phyloP scores from a whole-genome alignment of 2,888 invertebrate genomes.

The Teleogryllus oceanicus region DNA sequence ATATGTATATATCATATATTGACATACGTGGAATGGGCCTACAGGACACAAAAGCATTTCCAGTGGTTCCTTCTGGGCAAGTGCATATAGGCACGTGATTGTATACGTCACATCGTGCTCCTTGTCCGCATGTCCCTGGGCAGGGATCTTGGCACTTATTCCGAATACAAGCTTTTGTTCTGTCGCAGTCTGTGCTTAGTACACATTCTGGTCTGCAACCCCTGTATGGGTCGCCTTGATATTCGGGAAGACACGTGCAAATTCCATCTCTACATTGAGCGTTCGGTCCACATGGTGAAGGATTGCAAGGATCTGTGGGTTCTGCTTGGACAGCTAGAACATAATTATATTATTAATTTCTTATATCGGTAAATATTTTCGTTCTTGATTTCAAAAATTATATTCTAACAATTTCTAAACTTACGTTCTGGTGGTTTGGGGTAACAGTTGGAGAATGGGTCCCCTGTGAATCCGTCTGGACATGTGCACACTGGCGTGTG shows the following conservation, averaged over 20 bases:
- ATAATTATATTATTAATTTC: too few species aligned
- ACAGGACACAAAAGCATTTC: conserved; percentile 63
- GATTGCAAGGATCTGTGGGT: conserved; percentile 60
- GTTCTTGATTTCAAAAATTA: not conserved
- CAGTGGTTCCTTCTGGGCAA: conserved; percentile 64
- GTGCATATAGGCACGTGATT: conserved; percentile 75
- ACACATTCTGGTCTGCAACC: conserved; percentile 77
- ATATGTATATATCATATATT: not conserved
- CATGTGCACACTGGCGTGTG: conserved; percentile 72
- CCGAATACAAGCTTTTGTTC: conserved; percentile 65
- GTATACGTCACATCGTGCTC: conserved; percentile 69
- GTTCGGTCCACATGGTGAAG: conserved; percentile 50
- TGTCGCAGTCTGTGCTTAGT: conserved; percentile 66
- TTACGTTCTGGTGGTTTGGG: conserved; percentile 57
- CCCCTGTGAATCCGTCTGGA: conserved; percentile 65
- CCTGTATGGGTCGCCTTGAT: conserved; percentile 58
- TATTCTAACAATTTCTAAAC: conserved; percentile 33
- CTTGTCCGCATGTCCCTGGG: conserved; percentile 68
- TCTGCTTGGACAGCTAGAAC: conserved; percentile 20
- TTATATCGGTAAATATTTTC: too few species aligned
- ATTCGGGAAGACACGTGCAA: conserved; percentile 52
- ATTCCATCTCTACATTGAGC: conserved; percentile 58
- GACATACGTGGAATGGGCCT: conserved; percentile 33
- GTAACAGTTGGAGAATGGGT: conserved; percentile 70
- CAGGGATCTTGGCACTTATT: conserved; percentile 72